phyloP scores from a whole-genome alignment of 2,797 vertebrate species.

The Glyptemys insculpta region DNA sequence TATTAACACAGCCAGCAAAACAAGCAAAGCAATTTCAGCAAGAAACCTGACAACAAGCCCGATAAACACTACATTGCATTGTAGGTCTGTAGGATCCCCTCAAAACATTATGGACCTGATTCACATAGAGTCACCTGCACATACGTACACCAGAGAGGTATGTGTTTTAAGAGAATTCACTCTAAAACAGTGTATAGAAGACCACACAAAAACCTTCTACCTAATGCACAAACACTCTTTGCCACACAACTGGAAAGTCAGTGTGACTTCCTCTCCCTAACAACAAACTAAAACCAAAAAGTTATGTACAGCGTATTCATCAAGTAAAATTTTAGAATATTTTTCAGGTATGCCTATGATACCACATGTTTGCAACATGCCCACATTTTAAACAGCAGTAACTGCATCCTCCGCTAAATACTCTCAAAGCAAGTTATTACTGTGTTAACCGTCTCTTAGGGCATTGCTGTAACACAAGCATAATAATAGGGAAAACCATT shows the following conservation, averaged over 20 bases:
- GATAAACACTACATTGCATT: conserved; percentile 40
- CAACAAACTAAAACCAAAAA: not conserved
- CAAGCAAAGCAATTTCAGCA: conserved; percentile 69
- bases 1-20: conserved; percentile 79
- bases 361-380: fast-evolving
- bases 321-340: not conserved
- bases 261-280: not conserved
- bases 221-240: not conserved
- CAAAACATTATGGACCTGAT: not conserved
- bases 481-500: not conserved
- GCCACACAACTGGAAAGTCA: not conserved
- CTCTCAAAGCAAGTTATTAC: not conserved
- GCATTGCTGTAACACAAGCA: not conserved
- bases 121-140: not conserved
- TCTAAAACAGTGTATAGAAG: not conserved
- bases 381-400: not conserved
- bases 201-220: not conserved
- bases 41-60: conserved; percentile 70
- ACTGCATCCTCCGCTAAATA: not conserved
- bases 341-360: conserved; percentile 1
- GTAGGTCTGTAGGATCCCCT: conserved; percentile 37
- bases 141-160: not conserved
- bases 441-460: not conserved
- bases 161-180: not conserved
- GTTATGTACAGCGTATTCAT: not conserved